phyloP scores from a whole-genome alignment of 1,140 invertebrate genomes.

The Saccostrea glomerata region DNA sequence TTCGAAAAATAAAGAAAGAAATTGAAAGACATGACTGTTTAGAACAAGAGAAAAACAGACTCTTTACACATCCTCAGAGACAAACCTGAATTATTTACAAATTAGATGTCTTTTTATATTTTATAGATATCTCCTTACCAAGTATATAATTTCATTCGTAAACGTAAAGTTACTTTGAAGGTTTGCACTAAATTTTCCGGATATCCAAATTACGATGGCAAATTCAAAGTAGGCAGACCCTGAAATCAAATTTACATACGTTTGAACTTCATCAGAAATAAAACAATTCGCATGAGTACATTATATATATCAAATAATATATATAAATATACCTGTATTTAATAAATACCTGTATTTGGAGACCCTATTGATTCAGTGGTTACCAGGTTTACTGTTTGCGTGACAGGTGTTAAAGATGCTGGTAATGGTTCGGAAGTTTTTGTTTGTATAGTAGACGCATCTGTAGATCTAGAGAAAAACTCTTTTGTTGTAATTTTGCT shows the following conservation, averaged over 20 bases:
- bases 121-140: neutral
- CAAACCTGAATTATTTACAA: too few species aligned
- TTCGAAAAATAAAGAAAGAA: neutral
- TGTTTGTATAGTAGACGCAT: neutral
- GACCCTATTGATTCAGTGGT: neutral
- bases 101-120: too few species aligned
- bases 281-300: neutral
- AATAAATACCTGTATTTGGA: neutral
- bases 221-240: slow-evolving; percentile 18
- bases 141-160: neutral
- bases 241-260: neutral
- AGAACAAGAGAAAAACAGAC: too few species aligned
- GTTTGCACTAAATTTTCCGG: neutral
- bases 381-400: neutral
- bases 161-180: neutral
- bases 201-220: neutral
- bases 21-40: too few species aligned
- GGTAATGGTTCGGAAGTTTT: neutral
- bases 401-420: neutral
- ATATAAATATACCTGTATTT: too few species aligned
- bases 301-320: too few species aligned
- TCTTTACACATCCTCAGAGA: too few species aligned
- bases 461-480: neutral
- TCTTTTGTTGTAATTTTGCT: neutral
- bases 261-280: neutral